Evolutionary conservation across 2,113 vertebrate species (phyloP).

Genomic region (Myotis davidii): DNA sequence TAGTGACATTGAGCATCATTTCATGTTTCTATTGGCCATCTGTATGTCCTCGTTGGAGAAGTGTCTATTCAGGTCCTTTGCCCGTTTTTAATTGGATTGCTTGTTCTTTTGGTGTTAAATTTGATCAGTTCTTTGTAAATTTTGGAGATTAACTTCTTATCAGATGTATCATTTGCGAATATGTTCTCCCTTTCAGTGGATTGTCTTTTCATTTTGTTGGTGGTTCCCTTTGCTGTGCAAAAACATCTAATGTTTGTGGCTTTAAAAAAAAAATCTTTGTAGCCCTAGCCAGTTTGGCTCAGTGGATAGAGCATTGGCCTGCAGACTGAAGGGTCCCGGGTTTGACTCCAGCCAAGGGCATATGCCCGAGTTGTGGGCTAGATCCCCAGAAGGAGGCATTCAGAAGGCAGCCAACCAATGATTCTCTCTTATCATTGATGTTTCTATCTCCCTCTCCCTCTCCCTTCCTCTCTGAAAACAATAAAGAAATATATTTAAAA

Average conservation of each 20-base stretch:
- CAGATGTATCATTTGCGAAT: background rate
- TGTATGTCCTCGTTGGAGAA: background rate
- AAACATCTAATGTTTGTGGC: background rate
- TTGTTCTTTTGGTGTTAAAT: background rate
- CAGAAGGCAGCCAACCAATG: no score
- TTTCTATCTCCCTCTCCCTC: no score
- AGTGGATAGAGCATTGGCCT: no score
- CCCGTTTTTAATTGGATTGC: background rate
- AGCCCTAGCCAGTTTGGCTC: background rate
- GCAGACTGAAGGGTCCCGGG: no score
- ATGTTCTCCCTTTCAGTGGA: background rate
- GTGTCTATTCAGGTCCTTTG: background rate
- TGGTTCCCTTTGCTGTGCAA: background rate
- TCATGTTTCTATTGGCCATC: background rate
- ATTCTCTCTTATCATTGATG: no score
- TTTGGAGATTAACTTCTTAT: background rate
- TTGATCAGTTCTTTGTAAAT: background rate
- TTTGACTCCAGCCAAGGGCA: no score
- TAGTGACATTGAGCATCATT: background rate
- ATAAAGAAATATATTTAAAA: no score
- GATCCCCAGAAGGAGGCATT: no score
- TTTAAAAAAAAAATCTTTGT: slow-evolving; percentile 9
- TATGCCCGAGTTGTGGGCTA: no score
- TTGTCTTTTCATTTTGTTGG: background rate
- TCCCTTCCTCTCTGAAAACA: no score